A percentile compares a stretch with the other conserved stretches of the same genome.
phyloP scores from a whole-genome alignment of 2,113 vertebrate genomes.

The Ophthalmolycus amberensis region DNA sequence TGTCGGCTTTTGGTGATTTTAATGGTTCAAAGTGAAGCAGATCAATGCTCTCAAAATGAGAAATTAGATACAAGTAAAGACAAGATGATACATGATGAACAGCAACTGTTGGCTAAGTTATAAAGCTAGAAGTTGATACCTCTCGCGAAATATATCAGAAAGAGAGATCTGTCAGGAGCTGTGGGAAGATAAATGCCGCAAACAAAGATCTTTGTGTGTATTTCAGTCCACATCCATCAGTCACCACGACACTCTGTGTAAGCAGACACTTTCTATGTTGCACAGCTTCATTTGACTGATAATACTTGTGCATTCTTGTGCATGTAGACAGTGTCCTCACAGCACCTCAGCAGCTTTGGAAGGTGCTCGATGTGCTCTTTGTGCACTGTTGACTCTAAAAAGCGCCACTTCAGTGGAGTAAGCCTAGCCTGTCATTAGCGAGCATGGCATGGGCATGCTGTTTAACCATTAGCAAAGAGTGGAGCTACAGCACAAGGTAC shows the following conservation, averaged over 20 bases:
- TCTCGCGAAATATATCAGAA: conserved; percentile 31
- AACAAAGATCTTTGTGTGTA: conserved; percentile 37
- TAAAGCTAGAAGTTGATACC: conserved; percentile 29
- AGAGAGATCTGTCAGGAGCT: conserved; percentile 29
- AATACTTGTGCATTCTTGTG: conserved; percentile 53
- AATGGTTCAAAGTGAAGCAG: conserved; percentile 11
- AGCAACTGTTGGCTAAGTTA: conserved; percentile 8
- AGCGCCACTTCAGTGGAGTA: conserved; percentile 74
- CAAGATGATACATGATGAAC: conserved; percentile 12
- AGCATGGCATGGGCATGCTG: conserved; percentile 77
- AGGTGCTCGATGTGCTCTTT: conserved; percentile 56
- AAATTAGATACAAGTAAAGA: conserved; percentile 15
- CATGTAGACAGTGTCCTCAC: conserved; percentile 65
- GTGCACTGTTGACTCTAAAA: conserved; percentile 67
- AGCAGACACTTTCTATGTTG: conserved; percentile 48
- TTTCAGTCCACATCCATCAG: conserved; percentile 36
- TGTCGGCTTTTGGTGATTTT: neutral
- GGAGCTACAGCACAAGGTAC: conserved; percentile 43
- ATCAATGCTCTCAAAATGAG: conserved; percentile 15
- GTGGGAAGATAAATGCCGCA: conserved; percentile 35
- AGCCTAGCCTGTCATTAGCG: conserved; percentile 78
- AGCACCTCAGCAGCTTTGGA: conserved; percentile 66
- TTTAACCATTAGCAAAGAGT: conserved; percentile 74
- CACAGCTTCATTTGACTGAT: conserved; percentile 31
- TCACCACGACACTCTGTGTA: conserved; percentile 18